Percentiles rank a stretch among this genome's conserved stretches.
Evolutionary conservation across 2,113 vertebrate genomes (phyloP).

Genomic region (Percina caprodes): DNA sequence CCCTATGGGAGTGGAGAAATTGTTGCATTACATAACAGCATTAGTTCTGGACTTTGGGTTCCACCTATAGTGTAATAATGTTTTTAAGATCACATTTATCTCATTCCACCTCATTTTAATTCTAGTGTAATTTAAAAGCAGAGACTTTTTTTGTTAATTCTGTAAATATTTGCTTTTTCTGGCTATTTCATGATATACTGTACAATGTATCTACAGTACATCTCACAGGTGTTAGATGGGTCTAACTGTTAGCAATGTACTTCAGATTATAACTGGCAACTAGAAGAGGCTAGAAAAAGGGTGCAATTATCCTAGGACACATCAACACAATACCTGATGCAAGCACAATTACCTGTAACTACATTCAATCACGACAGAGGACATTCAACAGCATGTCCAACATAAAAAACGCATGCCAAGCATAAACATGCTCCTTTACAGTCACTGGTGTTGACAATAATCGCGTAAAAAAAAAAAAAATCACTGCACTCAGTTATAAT

Average conservation of each 20-base stretch:
- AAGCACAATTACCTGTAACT: constrained; percentile 28
- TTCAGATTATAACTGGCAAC: constrained; percentile 48
- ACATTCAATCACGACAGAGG: constrained; percentile 43
- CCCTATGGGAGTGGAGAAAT: neutral
- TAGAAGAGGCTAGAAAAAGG: constrained; percentile 58
- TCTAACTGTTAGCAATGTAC: constrained; percentile 27
- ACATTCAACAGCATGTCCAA: constrained; percentile 29
- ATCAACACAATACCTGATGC: constrained; percentile 54
- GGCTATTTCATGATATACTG: neutral
- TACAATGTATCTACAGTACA: neutral
- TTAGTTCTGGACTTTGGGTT: constrained; percentile 3
- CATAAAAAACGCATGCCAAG: constrained; percentile 16
- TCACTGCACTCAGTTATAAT: neutral
- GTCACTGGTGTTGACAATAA: constrained; percentile 5
- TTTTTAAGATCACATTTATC: neutral
- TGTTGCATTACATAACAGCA: neutral
- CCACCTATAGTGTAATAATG: constrained; percentile 12
- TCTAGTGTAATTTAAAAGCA: neutral
- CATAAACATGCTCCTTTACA: constrained; percentile 29
- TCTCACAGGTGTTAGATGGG: constrained; percentile 8
- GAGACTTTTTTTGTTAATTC: neutral
- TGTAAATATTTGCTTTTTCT: neutral
- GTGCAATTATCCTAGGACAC: constrained; percentile 52
- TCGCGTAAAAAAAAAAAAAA: neutral
- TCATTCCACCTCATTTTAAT: neutral